These are phyloP conservation scores for Zoanthus sociatus DNA, from an alignment of 92 coral and sea anemone species.

Conservation along the genomic window DNA sequence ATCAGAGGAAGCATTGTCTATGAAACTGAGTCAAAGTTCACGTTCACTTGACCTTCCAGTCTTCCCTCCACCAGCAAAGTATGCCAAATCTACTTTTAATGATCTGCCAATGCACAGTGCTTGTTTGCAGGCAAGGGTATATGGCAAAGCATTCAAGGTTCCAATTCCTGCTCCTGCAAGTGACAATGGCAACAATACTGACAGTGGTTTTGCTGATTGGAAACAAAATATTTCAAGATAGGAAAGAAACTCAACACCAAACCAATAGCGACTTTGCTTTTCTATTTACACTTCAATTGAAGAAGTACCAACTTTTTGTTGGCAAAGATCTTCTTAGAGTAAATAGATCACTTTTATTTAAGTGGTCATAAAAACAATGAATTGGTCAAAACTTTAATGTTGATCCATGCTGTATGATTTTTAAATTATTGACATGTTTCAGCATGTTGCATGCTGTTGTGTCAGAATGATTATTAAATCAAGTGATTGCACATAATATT, in stretches of 20 bases:
- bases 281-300: background rate
- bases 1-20: conserved; percentile 46
- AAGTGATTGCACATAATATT: too few relatives aligned
- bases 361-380: too few relatives aligned
- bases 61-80: conserved; percentile 66
- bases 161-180: conserved; percentile 38
- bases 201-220: conserved; percentile 91
- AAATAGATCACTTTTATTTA: too few relatives aligned
- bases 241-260: conserved; percentile 59
- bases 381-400: too few relatives aligned
- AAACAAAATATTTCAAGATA: conserved; percentile 62
- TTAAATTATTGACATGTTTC: too few relatives aligned
- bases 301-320: background rate
- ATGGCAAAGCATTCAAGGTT: conserved; percentile 37
- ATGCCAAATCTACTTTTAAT: conserved; percentile 11
- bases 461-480: too few relatives aligned
- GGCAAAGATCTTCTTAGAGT: too few relatives aligned
- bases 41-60: conserved; percentile 79
- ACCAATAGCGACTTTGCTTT: background rate
- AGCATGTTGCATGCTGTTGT: too few relatives aligned
- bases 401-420: too few relatives aligned
- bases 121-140: background rate
- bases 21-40: conserved; percentile 49
- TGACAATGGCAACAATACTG: conserved; percentile 36
- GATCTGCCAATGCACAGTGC: conserved; percentile 59